Evolutionary conservation across 2,888 invertebrate genomes (phyloP).

Genomic region (Sphaeridia pumilis): DNA sequence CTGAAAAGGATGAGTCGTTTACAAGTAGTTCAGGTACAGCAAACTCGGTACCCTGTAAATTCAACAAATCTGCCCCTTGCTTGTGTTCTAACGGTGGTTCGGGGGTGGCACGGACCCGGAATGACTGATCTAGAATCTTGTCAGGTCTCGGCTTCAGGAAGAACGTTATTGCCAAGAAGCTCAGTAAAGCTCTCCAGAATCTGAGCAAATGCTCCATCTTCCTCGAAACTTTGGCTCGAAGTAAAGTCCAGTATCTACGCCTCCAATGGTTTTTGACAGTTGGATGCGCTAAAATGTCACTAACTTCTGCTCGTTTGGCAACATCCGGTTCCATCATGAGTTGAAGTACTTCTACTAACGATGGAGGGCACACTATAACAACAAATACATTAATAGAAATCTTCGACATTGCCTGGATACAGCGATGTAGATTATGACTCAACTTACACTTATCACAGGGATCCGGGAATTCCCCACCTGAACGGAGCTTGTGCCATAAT

Average conservation of each 20-base stretch:
- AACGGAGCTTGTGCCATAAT: slow-evolving; percentile 55
- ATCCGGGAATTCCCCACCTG: slow-evolving; percentile 45
- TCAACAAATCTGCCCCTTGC: background rate
- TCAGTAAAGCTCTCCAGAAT: slow-evolving; percentile 21
- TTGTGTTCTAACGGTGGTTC: slow-evolving; percentile 18
- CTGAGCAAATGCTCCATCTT: slow-evolving; percentile 10
- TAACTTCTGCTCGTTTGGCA: slow-evolving; percentile 45
- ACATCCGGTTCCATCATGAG: slow-evolving; percentile 49
- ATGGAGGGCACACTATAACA: slow-evolving; percentile 42
- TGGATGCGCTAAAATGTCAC: slow-evolving; percentile 44
- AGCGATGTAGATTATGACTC: background rate
- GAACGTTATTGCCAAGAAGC: slow-evolving; percentile 22
- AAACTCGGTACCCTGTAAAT: background rate
- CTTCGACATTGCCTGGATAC: background rate
- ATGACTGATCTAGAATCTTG: slow-evolving; percentile 1
- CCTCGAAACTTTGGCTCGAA: slow-evolving; percentile 20
- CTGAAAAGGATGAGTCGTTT: slow-evolving; percentile 33
- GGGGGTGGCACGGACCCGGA: slow-evolving; percentile 21
- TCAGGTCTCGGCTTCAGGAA: slow-evolving; percentile 10
- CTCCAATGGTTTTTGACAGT: slow-evolving; percentile 36
- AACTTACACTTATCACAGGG: slow-evolving; percentile 41
- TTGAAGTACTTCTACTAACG: slow-evolving; percentile 45
- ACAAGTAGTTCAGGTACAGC: slow-evolving; percentile 25
- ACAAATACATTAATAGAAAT: background rate
- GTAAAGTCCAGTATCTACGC: slow-evolving; percentile 23